These are phyloP conservation scores for Plectropomus leopardus DNA, from an alignment of 2,113 vertebrate species.

Conservation along the genomic window DNA sequence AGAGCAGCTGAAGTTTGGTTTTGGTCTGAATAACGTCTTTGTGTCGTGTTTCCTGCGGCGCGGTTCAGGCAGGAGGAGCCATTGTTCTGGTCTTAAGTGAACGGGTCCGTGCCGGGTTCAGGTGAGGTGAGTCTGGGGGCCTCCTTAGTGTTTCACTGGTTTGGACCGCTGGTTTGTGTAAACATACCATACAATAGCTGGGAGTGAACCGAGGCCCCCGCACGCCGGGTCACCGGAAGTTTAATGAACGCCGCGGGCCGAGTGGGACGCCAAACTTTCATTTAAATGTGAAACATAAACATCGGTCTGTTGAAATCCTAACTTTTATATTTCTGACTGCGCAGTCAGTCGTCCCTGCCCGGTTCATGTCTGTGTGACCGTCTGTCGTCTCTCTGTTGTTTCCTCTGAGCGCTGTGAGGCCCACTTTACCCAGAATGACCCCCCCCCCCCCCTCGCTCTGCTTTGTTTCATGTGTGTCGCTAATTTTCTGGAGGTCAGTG, in stretches of 20 bases:
- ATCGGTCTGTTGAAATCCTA: not conserved
- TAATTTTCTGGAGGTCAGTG: slow-evolving; percentile 33
- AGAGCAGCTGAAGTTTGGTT: not conserved
- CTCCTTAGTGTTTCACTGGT: not conserved
- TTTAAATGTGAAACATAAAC: not conserved
- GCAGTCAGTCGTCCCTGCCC: not conserved
- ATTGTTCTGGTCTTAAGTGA: not conserved
- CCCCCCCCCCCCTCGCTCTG: not conserved
- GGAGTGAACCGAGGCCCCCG: not conserved
- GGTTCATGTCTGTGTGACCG: slow-evolving; percentile 24
- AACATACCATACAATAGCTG: not conserved
- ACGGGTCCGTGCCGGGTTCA: slow-evolving; percentile 34
- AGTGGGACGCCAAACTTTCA: no score
- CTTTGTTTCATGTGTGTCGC: slow-evolving; percentile 7
- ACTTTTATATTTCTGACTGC: not conserved
- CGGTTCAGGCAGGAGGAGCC: not conserved
- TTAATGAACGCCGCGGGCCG: not conserved
- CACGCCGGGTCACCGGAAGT: not conserved
- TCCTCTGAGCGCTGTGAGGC: slow-evolving; percentile 44
- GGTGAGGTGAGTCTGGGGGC: slow-evolving; percentile 19
- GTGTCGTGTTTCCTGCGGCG: not conserved
- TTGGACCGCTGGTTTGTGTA: not conserved
- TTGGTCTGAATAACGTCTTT: slow-evolving; percentile 9
- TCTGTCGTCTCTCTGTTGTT: slow-evolving; percentile 33
- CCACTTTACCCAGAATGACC: slow-evolving; percentile 41